Percentiles rank a stretch among this genome's conserved stretches.
Conservation (phyloP, 2,888 invertebrate species). For the Xestia ashworthii region DNA sequence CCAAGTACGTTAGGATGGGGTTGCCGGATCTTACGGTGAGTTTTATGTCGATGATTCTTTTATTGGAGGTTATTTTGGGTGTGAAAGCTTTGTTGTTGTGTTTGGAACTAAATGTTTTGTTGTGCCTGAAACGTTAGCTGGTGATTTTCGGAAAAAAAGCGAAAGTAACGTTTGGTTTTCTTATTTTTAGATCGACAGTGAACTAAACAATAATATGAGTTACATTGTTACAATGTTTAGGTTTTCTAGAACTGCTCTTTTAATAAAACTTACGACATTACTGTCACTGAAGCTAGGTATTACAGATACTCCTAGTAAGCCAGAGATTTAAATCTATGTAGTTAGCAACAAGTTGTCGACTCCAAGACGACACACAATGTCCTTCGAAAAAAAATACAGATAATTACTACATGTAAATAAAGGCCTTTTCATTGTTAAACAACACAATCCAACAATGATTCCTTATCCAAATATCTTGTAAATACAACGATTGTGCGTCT, state of each 20-base stretch:
- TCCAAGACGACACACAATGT: not conserved
- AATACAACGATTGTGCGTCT: slow-evolving; percentile 54
- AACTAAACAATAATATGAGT: not conserved
- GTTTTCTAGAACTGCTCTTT: not conserved
- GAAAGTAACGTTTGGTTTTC: not conserved
- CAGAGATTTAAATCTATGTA: not conserved
- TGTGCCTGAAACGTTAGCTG: not conserved
- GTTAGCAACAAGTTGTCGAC: not conserved
- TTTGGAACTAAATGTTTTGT: slow-evolving; percentile 10
- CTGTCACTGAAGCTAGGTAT: not conserved
- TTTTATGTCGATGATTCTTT: slow-evolving; percentile 52
- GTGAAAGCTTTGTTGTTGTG: not conserved
- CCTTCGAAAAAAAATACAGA: not conserved
- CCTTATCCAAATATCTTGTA: slow-evolving; percentile 35
- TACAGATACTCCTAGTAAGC: not conserved
- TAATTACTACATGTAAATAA: not conserved
- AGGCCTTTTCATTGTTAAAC: slow-evolving; percentile 16
- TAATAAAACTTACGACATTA: not conserved
- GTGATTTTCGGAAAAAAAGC: not conserved
- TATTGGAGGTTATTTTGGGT: slow-evolving; percentile 19
- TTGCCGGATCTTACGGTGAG: slow-evolving; percentile 88
- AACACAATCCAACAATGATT: slow-evolving; percentile 30
- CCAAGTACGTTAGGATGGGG: slow-evolving; percentile 84
- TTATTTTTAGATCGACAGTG: not conserved
- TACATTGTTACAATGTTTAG: not conserved